Evolutionary conservation across 2,888 invertebrate species (phyloP), one percentile per base, ranked within the genome.

Genomic region (Philaethria dido): DNA sequence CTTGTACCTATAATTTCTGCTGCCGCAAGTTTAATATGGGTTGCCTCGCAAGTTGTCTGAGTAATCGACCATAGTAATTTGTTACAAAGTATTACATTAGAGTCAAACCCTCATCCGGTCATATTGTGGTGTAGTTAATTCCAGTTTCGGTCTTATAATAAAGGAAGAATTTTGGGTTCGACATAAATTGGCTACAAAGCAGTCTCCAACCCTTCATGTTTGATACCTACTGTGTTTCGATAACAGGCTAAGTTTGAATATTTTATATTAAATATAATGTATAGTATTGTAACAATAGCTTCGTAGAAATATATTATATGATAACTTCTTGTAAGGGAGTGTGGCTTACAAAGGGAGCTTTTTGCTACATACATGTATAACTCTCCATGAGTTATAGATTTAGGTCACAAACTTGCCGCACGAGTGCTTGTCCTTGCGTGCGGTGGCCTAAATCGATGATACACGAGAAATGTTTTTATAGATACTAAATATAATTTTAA

Each of bases 11-110:
- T 16, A 62, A 61, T 59, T 62, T 48, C 45, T 18, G 18, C 62
- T 25, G 44, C 44, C 62, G n/a, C 52, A 64, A 63, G 65, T 65
- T 54, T 68, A 65, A 64, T 61, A 50, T 33, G 61, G 57, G 61
- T 68, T 64, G 55, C 18, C 47, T 67, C 25, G 57, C 20, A 48
- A 39, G 44, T 67, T 52, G 33, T 47, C 33, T 36, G 50, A 62
- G 60, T 65, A 70, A 69, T 63, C 66, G 66, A 54, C 57, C 66
- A 66, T 52, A 57, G 62, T 59, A 69, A 50, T 55, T 64, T 64
- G 59, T 57, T 57, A 64, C 47, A 62, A 67, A 63, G 66, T 71
- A 69, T 67, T 66, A 66, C 68, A 64, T 65, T 52, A 36, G 42
- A 57, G 64, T 61, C 50, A 68, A 64, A 63, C 66, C 64, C 67